A percentile compares a stretch with the other conserved stretches of the same genome.
These are phyloP conservation scores for Ictalurus punctatus DNA, from an alignment of 2,113 vertebrate genomes.

Conservation along the genomic window DNA sequence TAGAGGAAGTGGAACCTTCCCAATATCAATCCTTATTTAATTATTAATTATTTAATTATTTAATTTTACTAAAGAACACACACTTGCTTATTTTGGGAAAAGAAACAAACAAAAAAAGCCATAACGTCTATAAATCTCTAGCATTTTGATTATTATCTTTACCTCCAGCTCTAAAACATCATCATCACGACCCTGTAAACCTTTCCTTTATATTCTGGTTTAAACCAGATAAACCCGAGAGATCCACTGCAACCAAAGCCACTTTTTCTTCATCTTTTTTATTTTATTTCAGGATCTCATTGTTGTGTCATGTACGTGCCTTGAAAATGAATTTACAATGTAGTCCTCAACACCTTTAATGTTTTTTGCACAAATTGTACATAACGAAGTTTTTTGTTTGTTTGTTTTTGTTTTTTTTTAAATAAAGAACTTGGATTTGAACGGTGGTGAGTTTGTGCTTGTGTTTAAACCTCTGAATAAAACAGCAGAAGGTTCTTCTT, in stretches of 20 bases:
- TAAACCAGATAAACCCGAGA: slow-evolving; percentile 58
- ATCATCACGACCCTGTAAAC: no score
- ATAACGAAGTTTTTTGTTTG: slow-evolving; percentile 70
- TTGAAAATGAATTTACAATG: slow-evolving; percentile 83
- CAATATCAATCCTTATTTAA: slow-evolving; percentile 38
- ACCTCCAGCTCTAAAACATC: neutral
- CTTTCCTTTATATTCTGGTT: slow-evolving; percentile 48
- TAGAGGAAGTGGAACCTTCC: slow-evolving; percentile 48
- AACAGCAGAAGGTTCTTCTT: neutral
- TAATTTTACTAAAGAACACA: neutral
- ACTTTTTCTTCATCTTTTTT: slow-evolving; percentile 57
- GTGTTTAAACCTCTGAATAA: neutral
- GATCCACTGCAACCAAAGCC: slow-evolving; percentile 79
- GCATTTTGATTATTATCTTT: neutral
- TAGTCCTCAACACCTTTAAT: slow-evolving; percentile 82
- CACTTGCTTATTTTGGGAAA: neutral
- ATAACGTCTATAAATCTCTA: slow-evolving; percentile 5
- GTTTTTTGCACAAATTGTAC: slow-evolving; percentile 84
- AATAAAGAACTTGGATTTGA: slow-evolving; percentile 79
- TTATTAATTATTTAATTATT: neutral
- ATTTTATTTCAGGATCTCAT: slow-evolving; percentile 67
- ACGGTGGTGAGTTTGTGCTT: slow-evolving; percentile 8
- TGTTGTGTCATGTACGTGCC: slow-evolving; percentile 83
- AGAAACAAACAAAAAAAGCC: neutral
- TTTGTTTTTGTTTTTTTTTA: slow-evolving; percentile 51